phyloP scores from a whole-genome alignment of 1,140 invertebrate genomes.

The Steinernema feltiae region DNA sequence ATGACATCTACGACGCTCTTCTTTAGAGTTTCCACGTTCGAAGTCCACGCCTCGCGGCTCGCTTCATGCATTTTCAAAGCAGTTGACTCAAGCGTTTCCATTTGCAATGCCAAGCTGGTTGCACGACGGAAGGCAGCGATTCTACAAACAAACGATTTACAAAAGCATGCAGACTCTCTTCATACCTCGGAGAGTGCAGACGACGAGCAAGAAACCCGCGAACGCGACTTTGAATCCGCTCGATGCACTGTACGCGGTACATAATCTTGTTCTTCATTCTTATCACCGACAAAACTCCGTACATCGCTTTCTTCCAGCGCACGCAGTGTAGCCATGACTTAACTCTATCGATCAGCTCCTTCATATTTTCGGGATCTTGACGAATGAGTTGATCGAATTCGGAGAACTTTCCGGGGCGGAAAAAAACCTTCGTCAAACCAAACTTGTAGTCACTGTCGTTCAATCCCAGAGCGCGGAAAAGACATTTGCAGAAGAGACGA shows the following conservation, averaged over 20 bases:
- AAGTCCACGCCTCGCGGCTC: not conserved
- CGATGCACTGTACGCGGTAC: constrained; percentile 72
- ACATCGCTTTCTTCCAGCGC: constrained; percentile 82
- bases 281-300: constrained; percentile 80
- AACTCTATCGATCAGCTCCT: constrained; percentile 75
- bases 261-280: constrained; percentile 88
- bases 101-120: not conserved
- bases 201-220: constrained; percentile 75
- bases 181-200: constrained; percentile 66
- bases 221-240: constrained; percentile 76
- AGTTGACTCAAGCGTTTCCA: not conserved
- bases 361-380: constrained; percentile 83
- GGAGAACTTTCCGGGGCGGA: constrained; percentile 91
- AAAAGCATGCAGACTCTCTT: too few species aligned
- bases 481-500: constrained; percentile 83
- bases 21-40: not conserved
- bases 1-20: not conserved
- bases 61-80: not conserved
- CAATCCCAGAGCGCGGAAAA: constrained; percentile 86
- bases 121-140: not conserved
- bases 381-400: constrained; percentile 95
- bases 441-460: constrained; percentile 91
- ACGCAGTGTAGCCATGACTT: constrained; percentile 82
- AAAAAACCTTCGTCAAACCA: constrained; percentile 91
- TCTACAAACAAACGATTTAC: not conserved